Conservation (phyloP, 1,140 invertebrate genomes). For the Dreissena rostriformis region DNA sequence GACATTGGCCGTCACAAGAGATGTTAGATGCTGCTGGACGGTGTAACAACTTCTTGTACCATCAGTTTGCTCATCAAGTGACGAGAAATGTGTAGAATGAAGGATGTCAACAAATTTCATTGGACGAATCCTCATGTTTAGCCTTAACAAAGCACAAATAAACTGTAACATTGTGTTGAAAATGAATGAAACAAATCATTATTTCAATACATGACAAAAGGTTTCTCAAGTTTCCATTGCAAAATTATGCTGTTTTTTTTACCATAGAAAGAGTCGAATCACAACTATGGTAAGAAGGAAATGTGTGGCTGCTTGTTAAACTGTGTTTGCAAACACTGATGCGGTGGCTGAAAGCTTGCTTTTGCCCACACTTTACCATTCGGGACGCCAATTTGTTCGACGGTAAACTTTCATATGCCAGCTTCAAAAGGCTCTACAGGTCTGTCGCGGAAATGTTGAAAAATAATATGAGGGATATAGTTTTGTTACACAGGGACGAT, state of each 20-base stretch:
- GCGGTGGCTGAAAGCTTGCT: not conserved
- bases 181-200: constrained; percentile 22
- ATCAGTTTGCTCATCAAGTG: not conserved
- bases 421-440: not conserved
- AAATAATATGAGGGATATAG: not conserved
- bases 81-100: not conserved
- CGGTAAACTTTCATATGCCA: not conserved
- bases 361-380: not conserved
- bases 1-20: not conserved
- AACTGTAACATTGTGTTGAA: constrained; percentile 15
- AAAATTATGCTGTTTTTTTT: constrained; percentile 12
- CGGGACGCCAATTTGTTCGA: not conserved
- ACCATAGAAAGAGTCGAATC: not conserved
- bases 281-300: not conserved
- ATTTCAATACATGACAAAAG: not conserved
- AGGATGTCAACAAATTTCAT: constrained; percentile 1
- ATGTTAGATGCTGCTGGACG: not conserved
- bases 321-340: not conserved
- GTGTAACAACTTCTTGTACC: not conserved
- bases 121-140: constrained; percentile 8
- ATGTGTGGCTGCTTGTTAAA: not conserved
- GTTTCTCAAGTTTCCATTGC: constrained; percentile 9
- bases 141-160: not conserved
- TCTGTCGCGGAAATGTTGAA: not conserved
- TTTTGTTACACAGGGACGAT: not conserved